phyloP scores from a whole-genome alignment of 2,888 invertebrate species.

The Drosophila mayaguana region DNA sequence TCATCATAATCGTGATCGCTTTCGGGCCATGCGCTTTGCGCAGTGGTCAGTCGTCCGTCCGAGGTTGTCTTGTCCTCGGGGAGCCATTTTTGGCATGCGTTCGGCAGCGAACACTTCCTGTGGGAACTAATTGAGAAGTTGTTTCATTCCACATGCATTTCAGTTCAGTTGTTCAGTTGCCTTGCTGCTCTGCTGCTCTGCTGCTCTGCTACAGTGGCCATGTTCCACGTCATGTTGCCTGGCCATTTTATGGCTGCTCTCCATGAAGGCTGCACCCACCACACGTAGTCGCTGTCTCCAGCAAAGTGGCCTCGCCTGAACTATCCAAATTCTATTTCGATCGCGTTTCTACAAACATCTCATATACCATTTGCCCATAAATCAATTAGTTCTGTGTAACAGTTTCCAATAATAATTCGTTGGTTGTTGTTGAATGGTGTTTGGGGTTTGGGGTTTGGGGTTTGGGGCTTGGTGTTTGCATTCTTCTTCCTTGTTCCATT shows the following conservation, averaged over 20 bases:
- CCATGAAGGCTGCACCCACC: conserved; percentile 57
- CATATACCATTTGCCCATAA: conserved; percentile 55
- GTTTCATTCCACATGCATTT: conserved; percentile 54
- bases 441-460: conserved; percentile 19
- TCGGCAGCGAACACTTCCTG: conserved; percentile 75
- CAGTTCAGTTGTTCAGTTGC: conserved; percentile 14
- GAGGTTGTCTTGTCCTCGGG: conserved; percentile 70
- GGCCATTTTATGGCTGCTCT: conserved; percentile 47
- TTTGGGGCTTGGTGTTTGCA: conserved; percentile 8
- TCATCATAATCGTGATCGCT: conserved; percentile 78
- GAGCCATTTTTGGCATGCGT: conserved; percentile 77
- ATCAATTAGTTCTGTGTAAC: conserved; percentile 71
- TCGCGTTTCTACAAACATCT: conserved; percentile 45
- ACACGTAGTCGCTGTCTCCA: conserved; percentile 7
- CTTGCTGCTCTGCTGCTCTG: not conserved
- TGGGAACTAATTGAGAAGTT: conserved; percentile 68
- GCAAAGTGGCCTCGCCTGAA: not conserved
- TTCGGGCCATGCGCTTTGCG: conserved; percentile 43
- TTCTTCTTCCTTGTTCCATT: conserved; percentile 19
- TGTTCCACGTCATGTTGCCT: conserved; percentile 56
- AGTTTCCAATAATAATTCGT: conserved; percentile 43
- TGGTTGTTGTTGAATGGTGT: not conserved
- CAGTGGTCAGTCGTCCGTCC: conserved; percentile 49
- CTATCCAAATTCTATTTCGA: conserved; percentile 41
- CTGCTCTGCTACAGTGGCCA: conserved; percentile 18